Evolutionary conservation across 1,140 invertebrate species (phyloP).

Genomic region (Proctacanthus coquilletti): DNA sequence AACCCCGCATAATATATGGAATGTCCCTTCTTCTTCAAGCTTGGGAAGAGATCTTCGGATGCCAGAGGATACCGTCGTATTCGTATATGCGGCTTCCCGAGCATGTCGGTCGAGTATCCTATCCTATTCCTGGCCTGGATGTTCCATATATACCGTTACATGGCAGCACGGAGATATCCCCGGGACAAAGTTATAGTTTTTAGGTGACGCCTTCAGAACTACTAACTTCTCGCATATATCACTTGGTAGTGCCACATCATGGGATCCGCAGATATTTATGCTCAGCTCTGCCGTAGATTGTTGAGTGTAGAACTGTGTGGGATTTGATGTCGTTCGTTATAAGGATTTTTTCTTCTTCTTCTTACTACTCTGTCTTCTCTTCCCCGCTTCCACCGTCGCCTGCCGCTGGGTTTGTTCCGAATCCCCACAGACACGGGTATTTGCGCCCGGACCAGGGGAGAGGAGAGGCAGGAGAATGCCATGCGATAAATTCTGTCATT

Average conservation of each 20-base stretch:
- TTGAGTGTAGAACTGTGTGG: not conserved
- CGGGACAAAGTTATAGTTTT: constrained; percentile 1
- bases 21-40: not conserved
- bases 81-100: not conserved
- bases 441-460: not conserved
- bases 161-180: not conserved
- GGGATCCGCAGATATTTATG: not conserved
- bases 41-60: not conserved
- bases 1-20: not conserved
- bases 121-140: not conserved
- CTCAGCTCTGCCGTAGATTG: not conserved
- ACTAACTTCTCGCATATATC: constrained; percentile 1
- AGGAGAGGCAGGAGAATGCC: not conserved
- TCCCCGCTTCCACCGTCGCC: no score
- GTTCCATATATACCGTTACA: not conserved
- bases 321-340: not conserved
- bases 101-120: not conserved
- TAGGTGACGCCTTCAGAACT: constrained; percentile 1
- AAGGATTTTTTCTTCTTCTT: not conserved
- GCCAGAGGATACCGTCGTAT: not conserved
- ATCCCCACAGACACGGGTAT: not conserved
- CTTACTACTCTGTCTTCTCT: not conserved
- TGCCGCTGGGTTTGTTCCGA: no score
- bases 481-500: not conserved
- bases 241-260: not conserved